Evolutionary conservation across 1,140 invertebrate genomes (phyloP).

Genomic region (Hycleus cichorii): DNA sequence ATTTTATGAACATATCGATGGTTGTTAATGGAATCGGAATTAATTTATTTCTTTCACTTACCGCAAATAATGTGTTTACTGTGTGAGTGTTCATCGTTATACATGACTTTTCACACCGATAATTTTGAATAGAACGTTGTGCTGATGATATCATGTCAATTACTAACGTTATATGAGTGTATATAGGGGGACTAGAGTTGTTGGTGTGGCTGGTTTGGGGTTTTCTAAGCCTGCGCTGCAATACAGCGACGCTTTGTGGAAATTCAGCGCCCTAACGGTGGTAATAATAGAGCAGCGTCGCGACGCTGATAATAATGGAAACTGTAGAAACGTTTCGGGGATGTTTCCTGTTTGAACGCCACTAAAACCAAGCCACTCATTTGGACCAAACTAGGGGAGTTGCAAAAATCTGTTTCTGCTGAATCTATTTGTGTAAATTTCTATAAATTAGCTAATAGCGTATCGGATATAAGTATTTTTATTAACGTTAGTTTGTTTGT

Average conservation of each 20-base stretch:
- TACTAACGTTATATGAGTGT: conserved; percentile 15
- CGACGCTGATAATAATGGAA: not conserved
- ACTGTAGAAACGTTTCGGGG: not conserved
- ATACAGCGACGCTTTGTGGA: not conserved
- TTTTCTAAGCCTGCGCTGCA: conserved; percentile 9
- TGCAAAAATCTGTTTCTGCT: too few relatives aligned
- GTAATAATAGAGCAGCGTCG: not conserved
- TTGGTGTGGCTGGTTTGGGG: conserved; percentile 13
- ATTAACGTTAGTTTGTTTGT: too few relatives aligned
- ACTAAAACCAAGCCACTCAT: too few relatives aligned
- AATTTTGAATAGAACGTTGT: conserved; percentile 24
- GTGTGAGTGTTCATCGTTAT: conserved; percentile 36
- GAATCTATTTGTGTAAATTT: too few relatives aligned
- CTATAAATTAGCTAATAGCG: too few relatives aligned
- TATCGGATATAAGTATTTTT: too few relatives aligned
- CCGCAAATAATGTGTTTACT: conserved; percentile 35
- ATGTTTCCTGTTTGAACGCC: not conserved
- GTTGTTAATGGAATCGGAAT: too few relatives aligned
- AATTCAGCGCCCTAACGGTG: not conserved
- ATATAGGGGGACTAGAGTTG: not conserved
- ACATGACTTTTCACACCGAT: conserved; percentile 35
- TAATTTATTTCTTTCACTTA: conserved; percentile 16
- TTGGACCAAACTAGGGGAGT: too few relatives aligned
- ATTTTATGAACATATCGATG: too few relatives aligned
- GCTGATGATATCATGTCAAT: conserved; percentile 38